Conservation (phyloP, 2,113 vertebrate genomes). For the Cacatua alba region DNA sequence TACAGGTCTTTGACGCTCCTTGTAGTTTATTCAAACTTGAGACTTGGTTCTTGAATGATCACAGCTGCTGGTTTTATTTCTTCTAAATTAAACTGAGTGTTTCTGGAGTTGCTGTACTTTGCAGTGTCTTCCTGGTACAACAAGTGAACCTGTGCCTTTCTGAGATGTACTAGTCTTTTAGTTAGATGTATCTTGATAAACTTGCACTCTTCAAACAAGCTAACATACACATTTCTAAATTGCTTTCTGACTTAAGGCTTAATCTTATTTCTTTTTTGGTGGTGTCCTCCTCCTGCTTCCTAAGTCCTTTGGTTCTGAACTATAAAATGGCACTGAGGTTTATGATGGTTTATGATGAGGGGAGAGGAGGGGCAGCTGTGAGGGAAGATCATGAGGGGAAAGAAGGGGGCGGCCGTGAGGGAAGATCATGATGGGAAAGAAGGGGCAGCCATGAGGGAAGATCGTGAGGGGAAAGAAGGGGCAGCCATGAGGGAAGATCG, state of each 20-base stretch:
- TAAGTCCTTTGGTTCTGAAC: neutral
- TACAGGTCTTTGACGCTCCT: neutral
- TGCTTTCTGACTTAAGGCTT: neutral
- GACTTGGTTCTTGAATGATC: neutral
- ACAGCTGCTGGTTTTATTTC: neutral
- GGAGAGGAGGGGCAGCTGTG: neutral
- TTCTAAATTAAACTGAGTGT: neutral
- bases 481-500: neutral
- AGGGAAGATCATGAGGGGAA: too few relatives aligned
- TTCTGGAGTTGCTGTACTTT: neutral
- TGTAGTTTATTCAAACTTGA: neutral
- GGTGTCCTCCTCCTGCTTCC: neutral
- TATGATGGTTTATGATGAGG: neutral
- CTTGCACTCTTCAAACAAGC: neutral
- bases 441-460: fast-evolving
- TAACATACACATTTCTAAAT: neutral
- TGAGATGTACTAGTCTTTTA: neutral
- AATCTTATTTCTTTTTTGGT: neutral
- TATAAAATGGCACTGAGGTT: neutral
- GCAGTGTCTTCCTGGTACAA: neutral
- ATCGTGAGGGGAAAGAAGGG: fast-evolving
- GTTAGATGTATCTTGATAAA: neutral
- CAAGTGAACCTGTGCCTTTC: neutral
- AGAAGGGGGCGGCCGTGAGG: neutral
- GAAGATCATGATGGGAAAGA: neutral